phyloP scores from a whole-genome alignment of 2,113 vertebrate genomes.

The Chlorodrepanis virens region DNA sequence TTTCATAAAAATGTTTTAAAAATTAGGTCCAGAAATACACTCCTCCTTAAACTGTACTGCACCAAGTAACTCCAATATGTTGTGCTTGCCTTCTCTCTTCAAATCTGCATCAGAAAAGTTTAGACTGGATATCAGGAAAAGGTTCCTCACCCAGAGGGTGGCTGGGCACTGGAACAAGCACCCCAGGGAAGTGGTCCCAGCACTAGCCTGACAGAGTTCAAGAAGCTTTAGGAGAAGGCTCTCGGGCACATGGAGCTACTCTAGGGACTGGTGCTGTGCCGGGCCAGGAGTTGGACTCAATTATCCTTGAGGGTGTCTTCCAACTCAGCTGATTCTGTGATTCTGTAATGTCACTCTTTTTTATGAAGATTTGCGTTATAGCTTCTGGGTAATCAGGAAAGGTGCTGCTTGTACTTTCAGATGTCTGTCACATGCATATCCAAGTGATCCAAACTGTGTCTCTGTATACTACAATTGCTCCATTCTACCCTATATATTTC shows the following conservation, averaged over 20 bases:
- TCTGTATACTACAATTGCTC: constrained; percentile 3
- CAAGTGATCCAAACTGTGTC: not conserved
- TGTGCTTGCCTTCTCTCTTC: not conserved
- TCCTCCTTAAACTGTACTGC: constrained; percentile 15
- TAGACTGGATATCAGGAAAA: not conserved
- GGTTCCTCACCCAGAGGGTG: no score
- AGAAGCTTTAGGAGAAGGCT: not conserved
- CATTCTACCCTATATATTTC: not conserved
- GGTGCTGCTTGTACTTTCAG: constrained; percentile 8
- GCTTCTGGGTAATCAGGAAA: constrained; percentile 27
- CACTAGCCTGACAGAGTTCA: not conserved
- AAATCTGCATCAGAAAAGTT: constrained; percentile 9
- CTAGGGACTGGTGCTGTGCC: not conserved
- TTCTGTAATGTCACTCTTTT: not conserved
- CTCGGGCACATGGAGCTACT: accelerated
- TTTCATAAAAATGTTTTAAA: constrained; percentile 1
- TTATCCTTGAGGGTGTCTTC: not conserved
- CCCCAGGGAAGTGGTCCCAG: not conserved
- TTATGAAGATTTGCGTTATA: constrained; percentile 7
- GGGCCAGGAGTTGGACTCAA: no score
- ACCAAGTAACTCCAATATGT: not conserved
- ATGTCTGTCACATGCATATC: not conserved
- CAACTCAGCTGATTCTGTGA: no score
- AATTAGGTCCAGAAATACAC: not conserved
- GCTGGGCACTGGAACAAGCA: not conserved